Base-by-base conservation (phyloP, 1,140 invertebrate genomes). In the Dysdera silvatica region DNA sequence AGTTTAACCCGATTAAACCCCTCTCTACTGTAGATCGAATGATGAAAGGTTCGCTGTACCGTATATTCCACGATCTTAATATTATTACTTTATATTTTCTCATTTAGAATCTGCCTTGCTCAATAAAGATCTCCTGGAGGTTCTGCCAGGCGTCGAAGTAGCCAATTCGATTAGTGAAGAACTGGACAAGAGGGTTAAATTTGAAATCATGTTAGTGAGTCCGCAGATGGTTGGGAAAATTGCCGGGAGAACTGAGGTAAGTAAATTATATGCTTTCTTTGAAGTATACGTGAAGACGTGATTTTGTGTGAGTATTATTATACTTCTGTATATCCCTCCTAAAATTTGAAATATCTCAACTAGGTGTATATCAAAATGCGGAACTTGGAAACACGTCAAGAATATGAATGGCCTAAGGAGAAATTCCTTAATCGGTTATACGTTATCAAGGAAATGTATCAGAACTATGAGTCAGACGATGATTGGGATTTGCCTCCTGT, bases 361-460 rank as follows among this genome's bases (percentile, higher is more conserved):
- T 47, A 83, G 81, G 77, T 83, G n/a, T 81, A 77, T 71, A 76
- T 84, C 10, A 78, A 79, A 69, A 80, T 82, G 68, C 75, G 76
- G 52, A 81, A 83, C 68, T 65, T 80, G 18, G 75, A 81, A 58
- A 80, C 79, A 18, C 80, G 78, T 41, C 78, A 78, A 35, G 80
- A 82, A 65, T 84, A 80, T 71, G 72, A 82, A 12, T 84, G 82
- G 83, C 71, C 76, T 6, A 77, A 78, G 54, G 74, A 80, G 33
- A 80, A 80, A 67, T 85, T 84, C 71, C 69, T 81, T 18, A 80
- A 81, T 67, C 70, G 82, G 24, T 78, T 84, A 59, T 82, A 79
- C 67, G 70, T 80, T n/a, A 84, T 84, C 81, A 80, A 82, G 70
- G 82, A 84, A 69, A 82, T 85, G 76, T 85, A 82, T 67, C 76